phyloP scores from a whole-genome alignment of 2,113 vertebrate genomes.

The Irena cyanogastra region DNA sequence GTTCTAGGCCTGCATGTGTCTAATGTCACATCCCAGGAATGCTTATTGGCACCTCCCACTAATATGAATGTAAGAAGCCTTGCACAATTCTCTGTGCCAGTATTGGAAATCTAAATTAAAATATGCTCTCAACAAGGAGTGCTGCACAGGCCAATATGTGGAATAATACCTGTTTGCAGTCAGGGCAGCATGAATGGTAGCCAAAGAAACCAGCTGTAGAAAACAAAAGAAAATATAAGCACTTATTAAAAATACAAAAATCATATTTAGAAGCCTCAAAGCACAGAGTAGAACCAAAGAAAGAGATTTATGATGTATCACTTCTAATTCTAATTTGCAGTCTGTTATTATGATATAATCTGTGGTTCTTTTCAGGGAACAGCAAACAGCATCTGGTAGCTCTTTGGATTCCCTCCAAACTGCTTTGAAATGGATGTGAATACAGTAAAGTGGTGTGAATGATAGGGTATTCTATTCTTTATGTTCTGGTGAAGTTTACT shows the following conservation, averaged over 20 bases:
- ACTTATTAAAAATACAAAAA: not conserved
- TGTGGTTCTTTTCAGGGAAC: conserved; percentile 6
- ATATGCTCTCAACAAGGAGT: not conserved
- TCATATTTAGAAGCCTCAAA: not conserved
- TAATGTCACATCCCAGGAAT: not conserved
- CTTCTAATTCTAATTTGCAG: conserved; percentile 9
- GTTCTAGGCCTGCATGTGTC: not conserved
- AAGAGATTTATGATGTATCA: not conserved
- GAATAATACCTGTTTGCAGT: not conserved
- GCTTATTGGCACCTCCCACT: not conserved
- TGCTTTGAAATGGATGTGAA: conserved; percentile 8
- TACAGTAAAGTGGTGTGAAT: not conserved
- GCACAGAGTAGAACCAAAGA: not conserved
- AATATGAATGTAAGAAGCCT: not conserved
- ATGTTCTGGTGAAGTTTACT: not conserved
- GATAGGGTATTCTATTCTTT: not conserved
- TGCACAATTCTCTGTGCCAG: not conserved
- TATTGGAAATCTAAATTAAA: not conserved
- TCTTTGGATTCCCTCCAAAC: conserved; percentile 49
- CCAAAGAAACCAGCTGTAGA: not conserved
- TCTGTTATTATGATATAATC: conserved; percentile 44
- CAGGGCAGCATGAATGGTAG: not conserved
- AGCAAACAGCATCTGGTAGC: conserved; percentile 42
- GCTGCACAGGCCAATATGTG: not conserved
- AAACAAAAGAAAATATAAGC: not conserved